Percentiles rank a stretch among this genome's conserved stretches.
Conservation (phyloP, 2,113 vertebrate species). For the Corythornis madagascariensis region DNA sequence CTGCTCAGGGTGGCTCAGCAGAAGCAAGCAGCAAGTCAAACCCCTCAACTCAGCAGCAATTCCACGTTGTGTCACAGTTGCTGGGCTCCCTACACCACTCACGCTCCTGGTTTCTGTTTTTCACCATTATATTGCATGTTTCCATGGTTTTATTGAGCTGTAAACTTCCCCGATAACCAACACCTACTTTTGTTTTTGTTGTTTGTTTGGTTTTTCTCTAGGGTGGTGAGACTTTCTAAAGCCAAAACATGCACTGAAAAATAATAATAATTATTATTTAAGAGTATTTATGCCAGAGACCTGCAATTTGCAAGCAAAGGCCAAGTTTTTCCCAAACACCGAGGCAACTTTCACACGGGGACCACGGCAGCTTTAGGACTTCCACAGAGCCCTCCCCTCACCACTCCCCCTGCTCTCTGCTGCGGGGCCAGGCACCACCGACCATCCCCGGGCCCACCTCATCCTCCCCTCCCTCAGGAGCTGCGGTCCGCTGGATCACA, state of each 20-base stretch:
- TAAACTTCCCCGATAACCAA: not conserved
- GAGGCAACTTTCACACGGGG: not conserved
- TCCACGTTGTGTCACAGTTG: not conserved
- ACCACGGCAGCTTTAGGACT: not conserved
- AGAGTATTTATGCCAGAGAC: not conserved
- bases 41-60: not conserved
- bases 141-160: not conserved
- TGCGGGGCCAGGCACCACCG: not conserved
- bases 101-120: not conserved
- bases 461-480: not conserved
- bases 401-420: not conserved
- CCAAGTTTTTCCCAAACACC: not conserved
- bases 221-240: not conserved
- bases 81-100: not conserved
- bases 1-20: not conserved
- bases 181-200: not conserved
- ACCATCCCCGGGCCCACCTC: not conserved
- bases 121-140: not conserved
- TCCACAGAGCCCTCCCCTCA: not conserved
- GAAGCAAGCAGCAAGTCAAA: not conserved
- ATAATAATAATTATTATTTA: too few species aligned
- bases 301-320: rapidly evolving
- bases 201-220: too few species aligned
- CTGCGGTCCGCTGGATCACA: not conserved
- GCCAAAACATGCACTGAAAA: rapidly evolving